Evolutionary conservation across 1,140 invertebrate species (phyloP).

Genomic region (Danaus plexippus): DNA sequence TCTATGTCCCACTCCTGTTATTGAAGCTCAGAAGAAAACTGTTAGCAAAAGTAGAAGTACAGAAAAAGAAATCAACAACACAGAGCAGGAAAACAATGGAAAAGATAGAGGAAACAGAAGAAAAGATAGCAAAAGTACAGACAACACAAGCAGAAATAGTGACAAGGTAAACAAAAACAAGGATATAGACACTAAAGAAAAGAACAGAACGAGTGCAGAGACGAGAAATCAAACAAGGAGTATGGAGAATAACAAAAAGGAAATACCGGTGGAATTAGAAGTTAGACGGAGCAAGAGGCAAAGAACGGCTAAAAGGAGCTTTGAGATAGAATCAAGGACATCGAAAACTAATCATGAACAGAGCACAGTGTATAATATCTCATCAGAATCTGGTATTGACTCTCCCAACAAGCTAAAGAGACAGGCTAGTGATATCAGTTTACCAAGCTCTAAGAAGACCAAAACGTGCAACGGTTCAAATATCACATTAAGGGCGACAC

Average conservation of each 20-base stretch:
- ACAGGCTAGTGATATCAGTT: conserved; percentile 16
- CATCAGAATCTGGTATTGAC: conserved; percentile 28
- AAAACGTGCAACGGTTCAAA: conserved; percentile 14
- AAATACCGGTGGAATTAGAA: conserved; percentile 22
- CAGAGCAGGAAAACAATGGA: no score
- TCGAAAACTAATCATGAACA: conserved; percentile 22
- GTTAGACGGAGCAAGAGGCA: conserved; percentile 35
- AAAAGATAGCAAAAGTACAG: no score
- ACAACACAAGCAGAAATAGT: no score
- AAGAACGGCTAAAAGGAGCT: conserved; percentile 10
- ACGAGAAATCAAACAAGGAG: not conserved
- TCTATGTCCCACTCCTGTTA: no score
- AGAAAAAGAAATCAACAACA: no score
- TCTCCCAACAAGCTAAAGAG: conserved; percentile 31
- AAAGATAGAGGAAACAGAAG: no score
- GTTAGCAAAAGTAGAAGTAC: no score
- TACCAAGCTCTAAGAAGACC: conserved; percentile 34
- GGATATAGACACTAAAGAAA: no score
- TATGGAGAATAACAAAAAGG: conserved; percentile 10
- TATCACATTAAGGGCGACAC: conserved; percentile 22
- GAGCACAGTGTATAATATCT: conserved; percentile 42
- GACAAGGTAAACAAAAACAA: no score
- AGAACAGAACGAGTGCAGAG: no score
- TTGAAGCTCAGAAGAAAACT: no score
- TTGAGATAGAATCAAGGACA: conserved; percentile 5